phyloP scores from a whole-genome alignment of 2,113 vertebrate genomes.

The Amblyornis subalaris region DNA sequence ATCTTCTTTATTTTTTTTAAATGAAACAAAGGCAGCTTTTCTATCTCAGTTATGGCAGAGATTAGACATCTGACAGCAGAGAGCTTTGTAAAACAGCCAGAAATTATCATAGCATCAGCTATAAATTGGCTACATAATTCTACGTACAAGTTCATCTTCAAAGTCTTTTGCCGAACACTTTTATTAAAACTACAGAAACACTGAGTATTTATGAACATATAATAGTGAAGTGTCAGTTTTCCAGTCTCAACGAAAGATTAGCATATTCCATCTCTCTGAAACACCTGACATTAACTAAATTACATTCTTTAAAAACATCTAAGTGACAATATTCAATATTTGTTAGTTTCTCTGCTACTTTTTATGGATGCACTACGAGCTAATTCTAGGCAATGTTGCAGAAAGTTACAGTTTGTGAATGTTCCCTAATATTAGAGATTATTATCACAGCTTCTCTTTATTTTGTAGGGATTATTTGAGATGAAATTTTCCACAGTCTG shows the following conservation, averaged over 20 bases:
- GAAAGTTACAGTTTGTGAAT: neutral
- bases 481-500: neutral
- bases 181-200: neutral
- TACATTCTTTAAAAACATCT: neutral
- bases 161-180: neutral
- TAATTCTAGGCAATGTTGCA: neutral
- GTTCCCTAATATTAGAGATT: neutral
- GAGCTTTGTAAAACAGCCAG: neutral
- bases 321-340: neutral
- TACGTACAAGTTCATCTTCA: neutral
- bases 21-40: neutral
- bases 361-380: neutral
- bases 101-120: neutral
- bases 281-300: neutral
- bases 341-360: neutral
- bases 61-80: neutral
- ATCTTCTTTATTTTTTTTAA: neutral
- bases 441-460: neutral
- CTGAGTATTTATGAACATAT: neutral
- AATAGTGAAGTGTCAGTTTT: neutral
- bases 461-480: neutral
- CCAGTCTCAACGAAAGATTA: neutral
- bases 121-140: neutral
- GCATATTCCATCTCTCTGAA: neutral
- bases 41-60: neutral